Evolutionary conservation across 2,113 vertebrate species (phyloP), one percentile per base, ranked within the genome.

Genomic region (Meriones unguiculatus): DNA sequence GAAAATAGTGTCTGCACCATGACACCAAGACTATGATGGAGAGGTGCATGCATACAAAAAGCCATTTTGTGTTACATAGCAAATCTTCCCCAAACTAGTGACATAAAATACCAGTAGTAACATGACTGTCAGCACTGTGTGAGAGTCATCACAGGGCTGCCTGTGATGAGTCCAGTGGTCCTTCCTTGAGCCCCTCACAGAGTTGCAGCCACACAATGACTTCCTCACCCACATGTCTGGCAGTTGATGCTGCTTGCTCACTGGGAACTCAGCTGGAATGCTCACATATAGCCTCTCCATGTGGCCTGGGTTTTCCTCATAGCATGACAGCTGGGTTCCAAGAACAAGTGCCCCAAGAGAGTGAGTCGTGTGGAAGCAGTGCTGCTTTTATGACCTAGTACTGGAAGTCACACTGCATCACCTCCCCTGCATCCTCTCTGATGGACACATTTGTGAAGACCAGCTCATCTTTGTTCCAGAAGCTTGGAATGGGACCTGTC

Each of bases 291-390:
- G 81, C 73, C 84, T 96, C 28, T 96, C 81, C 41, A 76, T 93
- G 75, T 95, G 89, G 78, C 65, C 92, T 89, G 72, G 46, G 65
- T 93, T 91, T 97, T 18, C 64, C 64, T 95, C 72, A 94, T 80
- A 65, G 80, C n/a, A 67, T 50, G 57, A 84, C 24, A 76, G 64
- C 82, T 96, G 70, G 54, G 52, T 93, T 95, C 70, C 87, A 93
- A 88, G 91, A 94, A 89, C 46, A 89, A 92, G 78, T 94, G 50
- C 91, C 32, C 62, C 35, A 20, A 94, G 86, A 88, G 62, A 92
- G 41, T 17, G 28, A 88, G 64, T 50, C 89, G 80, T 64, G 85
- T 86, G 72, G 64, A 92, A 92, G 50, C 64, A 92, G 57, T 91
- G 85, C 82, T 94, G 77, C 69, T 69, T 89, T 94, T 92, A 86